Percentiles rank a stretch among this genome's conserved stretches.
Evolutionary conservation across 2,888 invertebrate species (phyloP).

Genomic region (Eutolmus rufibarbis): DNA sequence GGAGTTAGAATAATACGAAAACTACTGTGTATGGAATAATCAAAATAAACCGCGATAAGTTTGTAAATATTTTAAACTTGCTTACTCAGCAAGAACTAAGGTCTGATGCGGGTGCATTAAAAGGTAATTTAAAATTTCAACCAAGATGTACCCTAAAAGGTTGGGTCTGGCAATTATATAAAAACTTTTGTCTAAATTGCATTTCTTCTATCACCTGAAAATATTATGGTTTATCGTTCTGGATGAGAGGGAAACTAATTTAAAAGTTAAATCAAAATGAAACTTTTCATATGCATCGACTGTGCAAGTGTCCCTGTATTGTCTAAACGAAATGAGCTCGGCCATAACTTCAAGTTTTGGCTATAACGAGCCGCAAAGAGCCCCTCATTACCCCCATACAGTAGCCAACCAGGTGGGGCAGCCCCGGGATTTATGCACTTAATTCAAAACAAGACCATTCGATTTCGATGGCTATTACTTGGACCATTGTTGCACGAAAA

Average conservation of each 20-base stretch:
- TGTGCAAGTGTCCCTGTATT: not conserved
- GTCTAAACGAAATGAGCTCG: not conserved
- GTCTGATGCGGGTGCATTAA: not conserved
- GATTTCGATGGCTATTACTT: constrained; percentile 20
- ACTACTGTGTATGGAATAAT: not conserved
- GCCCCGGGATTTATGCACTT: not conserved
- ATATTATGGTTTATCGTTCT: not conserved
- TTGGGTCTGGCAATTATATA: not conserved
- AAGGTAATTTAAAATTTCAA: not conserved
- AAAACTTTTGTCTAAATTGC: not conserved
- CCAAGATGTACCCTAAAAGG: not conserved
- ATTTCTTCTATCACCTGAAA: not conserved
- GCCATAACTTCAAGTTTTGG: not conserved
- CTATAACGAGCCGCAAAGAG: not conserved
- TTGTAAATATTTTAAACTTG: not conserved
- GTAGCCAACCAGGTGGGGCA: not conserved
- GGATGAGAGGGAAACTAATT: not conserved
- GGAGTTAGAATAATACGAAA: too few relatives aligned
- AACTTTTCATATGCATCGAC: not conserved
- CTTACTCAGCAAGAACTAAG: not conserved
- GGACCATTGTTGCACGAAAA: constrained; percentile 26
- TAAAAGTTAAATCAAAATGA: not conserved
- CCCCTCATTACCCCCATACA: not conserved
- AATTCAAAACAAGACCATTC: not conserved
- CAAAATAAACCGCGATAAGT: not conserved